Evolutionary conservation across 2,797 vertebrate species (phyloP).

Genomic region (Xenentodon cancila): DNA sequence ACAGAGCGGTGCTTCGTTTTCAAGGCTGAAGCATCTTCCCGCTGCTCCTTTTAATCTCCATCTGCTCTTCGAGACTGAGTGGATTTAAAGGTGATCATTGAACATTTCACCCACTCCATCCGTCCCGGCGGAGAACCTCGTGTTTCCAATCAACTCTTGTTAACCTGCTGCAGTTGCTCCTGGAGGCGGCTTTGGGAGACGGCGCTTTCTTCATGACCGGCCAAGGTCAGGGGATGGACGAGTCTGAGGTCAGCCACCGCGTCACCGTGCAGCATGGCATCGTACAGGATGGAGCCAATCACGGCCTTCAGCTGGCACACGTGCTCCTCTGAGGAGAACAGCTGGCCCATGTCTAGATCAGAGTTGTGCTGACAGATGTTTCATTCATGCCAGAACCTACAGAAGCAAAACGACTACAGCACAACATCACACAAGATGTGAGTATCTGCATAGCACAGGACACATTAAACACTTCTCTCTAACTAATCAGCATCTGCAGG

Average conservation of each 20-base stretch:
- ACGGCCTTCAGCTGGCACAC: slow-evolving; percentile 26
- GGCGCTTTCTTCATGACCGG: slow-evolving; percentile 22
- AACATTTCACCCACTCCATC: not conserved
- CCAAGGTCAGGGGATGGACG: slow-evolving; percentile 52
- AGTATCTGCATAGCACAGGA: too few relatives aligned
- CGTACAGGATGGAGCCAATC: slow-evolving; percentile 62
- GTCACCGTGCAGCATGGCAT: slow-evolving; percentile 62
- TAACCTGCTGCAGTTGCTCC: slow-evolving; percentile 65
- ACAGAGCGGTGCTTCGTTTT: slow-evolving; percentile 18
- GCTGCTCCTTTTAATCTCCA: slow-evolving; percentile 15
- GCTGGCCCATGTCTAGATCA: slow-evolving; percentile 66
- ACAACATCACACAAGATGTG: not conserved
- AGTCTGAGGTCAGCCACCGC: slow-evolving; percentile 63
- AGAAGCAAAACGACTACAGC: not conserved
- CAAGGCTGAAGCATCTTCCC: slow-evolving; percentile 20
- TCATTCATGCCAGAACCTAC: slow-evolving; percentile 15
- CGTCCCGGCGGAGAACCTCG: slow-evolving; percentile 2
- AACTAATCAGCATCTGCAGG: not conserved
- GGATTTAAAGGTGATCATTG: slow-evolving; percentile 35
- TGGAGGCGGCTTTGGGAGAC: slow-evolving; percentile 47
- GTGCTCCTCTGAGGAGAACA: slow-evolving; percentile 66
- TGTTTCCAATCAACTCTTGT: not conserved
- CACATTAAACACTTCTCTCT: not conserved
- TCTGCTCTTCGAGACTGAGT: slow-evolving; percentile 12
- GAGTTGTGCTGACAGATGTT: not conserved